These are phyloP conservation scores for Macrosiphum euphorbiae DNA, from an alignment of 2,888 invertebrate species.

Conservation along the genomic window DNA sequence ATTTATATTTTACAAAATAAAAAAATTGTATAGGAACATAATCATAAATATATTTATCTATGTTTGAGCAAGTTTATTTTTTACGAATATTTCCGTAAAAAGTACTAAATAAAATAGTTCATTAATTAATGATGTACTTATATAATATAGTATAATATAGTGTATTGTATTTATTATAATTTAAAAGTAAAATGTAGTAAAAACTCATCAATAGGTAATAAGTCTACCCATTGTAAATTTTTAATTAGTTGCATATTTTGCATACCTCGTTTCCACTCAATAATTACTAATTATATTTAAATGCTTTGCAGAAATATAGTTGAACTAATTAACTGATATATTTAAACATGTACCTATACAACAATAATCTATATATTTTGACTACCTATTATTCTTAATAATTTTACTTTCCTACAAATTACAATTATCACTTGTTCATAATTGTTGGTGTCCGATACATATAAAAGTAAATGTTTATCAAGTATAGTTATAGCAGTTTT, in stretches of 20 bases:
- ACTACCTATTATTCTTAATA: background rate
- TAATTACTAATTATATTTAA: background rate
- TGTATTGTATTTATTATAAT: background rate
- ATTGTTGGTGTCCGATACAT: background rate
- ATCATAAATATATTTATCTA: background rate
- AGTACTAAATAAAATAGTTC: background rate
- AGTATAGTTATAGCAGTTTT: background rate
- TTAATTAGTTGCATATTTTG: background rate
- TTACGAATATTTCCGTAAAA: background rate
- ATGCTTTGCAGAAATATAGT: background rate
- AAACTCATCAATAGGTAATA: background rate
- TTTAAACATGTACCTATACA: background rate
- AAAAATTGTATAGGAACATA: background rate
- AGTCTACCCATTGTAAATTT: background rate
- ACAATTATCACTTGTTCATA: background rate
- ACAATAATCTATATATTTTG: background rate
- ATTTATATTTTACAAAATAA: background rate
- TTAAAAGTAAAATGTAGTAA: background rate
- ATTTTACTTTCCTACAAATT: background rate
- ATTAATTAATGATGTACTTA: background rate
- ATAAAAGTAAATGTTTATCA: constrained; percentile 33
- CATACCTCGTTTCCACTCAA: background rate
- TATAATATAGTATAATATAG: too few relatives aligned
- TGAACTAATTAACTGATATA: background rate
- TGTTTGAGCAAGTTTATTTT: background rate